Percentiles rank a stretch among this genome's conserved stretches.
Evolutionary conservation across 2,113 vertebrate genomes (phyloP).

Genomic region (Steatornis caripensis): DNA sequence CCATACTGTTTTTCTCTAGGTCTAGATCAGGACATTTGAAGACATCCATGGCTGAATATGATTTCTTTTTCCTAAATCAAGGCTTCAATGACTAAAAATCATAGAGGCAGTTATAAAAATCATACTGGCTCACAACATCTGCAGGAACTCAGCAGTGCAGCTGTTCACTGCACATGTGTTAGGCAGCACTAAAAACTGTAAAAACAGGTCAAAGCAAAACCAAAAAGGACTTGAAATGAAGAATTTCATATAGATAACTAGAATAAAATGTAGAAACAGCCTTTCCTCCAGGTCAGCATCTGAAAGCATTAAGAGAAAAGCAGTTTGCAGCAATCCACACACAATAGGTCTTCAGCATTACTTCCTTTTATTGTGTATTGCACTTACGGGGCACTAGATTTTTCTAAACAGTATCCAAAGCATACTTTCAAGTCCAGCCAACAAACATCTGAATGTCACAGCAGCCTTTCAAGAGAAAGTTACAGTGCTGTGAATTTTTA

Average conservation of each 20-base stretch:
- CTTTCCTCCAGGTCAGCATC: neutral
- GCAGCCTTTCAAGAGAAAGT: neutral
- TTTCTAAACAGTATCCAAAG: slow-evolving; percentile 13
- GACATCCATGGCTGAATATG: neutral
- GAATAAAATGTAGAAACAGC: neutral
- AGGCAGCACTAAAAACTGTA: neutral
- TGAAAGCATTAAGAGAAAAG: neutral
- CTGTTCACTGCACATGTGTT: neutral
- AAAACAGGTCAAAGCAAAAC: neutral
- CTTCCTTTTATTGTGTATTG: neutral
- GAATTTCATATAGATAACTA: neutral
- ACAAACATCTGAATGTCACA: neutral
- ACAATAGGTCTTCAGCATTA: neutral
- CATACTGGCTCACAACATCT: neutral
- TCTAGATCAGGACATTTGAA: neutral
- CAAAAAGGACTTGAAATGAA: neutral
- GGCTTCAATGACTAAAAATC: neutral
- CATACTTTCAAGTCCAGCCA: neutral
- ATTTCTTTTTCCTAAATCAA: neutral
- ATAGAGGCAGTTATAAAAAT: neutral
- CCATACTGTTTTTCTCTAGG: neutral
- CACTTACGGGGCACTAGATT: neutral
- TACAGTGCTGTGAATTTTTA: neutral
- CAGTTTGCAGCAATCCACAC: neutral
- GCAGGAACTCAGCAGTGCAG: neutral